Percentiles rank a stretch among this genome's conserved stretches.
These are phyloP conservation scores for Pseudolycoriella hygida DNA, from an alignment of 2,888 invertebrate species.

Conservation along the genomic window DNA sequence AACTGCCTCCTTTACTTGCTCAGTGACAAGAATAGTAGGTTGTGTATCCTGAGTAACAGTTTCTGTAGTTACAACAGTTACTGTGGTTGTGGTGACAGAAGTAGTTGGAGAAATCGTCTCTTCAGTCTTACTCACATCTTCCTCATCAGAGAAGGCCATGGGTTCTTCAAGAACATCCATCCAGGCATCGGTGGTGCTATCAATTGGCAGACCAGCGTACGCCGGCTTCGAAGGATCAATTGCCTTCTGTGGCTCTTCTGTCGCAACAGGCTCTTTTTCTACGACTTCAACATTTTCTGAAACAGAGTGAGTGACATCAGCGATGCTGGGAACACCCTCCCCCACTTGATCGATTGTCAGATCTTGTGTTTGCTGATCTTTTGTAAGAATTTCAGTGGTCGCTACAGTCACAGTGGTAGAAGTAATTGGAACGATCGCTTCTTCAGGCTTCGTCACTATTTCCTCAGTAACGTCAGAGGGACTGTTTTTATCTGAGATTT, in stretches of 20 bases:
- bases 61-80: too few relatives aligned
- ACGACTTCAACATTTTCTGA: too few relatives aligned
- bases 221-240: constrained; percentile 11
- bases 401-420: too few relatives aligned
- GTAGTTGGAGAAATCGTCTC: neutral
- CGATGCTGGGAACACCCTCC: too few relatives aligned
- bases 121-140: too few relatives aligned
- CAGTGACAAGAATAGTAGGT: neutral
- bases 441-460: too few relatives aligned
- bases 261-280: neutral
- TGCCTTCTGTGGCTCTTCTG: neutral
- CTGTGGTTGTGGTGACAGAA: neutral
- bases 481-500: too few relatives aligned
- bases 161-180: constrained; percentile 22
- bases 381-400: too few relatives aligned
- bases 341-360: neutral
- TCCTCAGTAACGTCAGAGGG: too few relatives aligned
- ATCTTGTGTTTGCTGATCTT: neutral
- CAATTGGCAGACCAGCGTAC: constrained; percentile 19
- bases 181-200: constrained; percentile 19
- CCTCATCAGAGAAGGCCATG: constrained; percentile 16
- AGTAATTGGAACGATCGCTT: too few relatives aligned
- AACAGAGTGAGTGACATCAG: too few relatives aligned
- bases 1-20: constrained; percentile 12
- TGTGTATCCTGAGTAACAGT: too few relatives aligned